phyloP scores from a whole-genome alignment of 1,140 invertebrate genomes.

The Vanessa atalanta region DNA sequence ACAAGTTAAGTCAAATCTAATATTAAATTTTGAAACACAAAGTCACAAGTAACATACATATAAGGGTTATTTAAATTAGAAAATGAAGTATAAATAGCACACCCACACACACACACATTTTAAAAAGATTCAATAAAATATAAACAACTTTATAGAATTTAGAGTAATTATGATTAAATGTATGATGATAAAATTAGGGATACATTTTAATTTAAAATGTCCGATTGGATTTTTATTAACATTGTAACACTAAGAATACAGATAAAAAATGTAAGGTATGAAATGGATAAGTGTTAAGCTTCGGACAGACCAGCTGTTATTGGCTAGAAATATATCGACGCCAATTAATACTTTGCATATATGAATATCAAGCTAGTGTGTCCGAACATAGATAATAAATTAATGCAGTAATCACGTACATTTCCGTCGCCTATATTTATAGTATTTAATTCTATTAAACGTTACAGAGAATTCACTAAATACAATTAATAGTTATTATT shows the following conservation, averaged over 20 bases:
- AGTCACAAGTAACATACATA: too few species aligned
- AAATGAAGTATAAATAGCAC: too few species aligned
- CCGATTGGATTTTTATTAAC: neutral
- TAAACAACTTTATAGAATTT: too few species aligned
- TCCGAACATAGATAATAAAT: conserved; percentile 10
- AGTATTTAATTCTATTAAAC: conserved; percentile 53
- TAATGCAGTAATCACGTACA: conserved; percentile 16
- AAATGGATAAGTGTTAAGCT: conserved; percentile 13
- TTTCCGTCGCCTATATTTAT: conserved; percentile 35
- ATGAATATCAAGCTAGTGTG: neutral
- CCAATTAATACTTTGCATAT: neutral
- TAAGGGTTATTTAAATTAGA: too few species aligned
- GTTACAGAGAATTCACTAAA: conserved; percentile 73
- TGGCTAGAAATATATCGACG: neutral
- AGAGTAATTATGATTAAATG: too few species aligned
- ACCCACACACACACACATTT: too few species aligned
- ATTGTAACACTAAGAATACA: conserved; percentile 7
- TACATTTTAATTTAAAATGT: neutral
- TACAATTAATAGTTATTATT: conserved; percentile 64
- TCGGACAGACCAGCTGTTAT: conserved; percentile 6
- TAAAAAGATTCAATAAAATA: too few species aligned
- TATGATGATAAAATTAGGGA: too few species aligned
- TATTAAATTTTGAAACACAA: too few species aligned
- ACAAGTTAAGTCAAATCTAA: too few species aligned
- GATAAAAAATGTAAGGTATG: conserved; percentile 15